Evolutionary conservation across 2,888 invertebrate species (phyloP), one percentile per base, ranked within the genome.

Genomic region (Tipula lateralis): DNA sequence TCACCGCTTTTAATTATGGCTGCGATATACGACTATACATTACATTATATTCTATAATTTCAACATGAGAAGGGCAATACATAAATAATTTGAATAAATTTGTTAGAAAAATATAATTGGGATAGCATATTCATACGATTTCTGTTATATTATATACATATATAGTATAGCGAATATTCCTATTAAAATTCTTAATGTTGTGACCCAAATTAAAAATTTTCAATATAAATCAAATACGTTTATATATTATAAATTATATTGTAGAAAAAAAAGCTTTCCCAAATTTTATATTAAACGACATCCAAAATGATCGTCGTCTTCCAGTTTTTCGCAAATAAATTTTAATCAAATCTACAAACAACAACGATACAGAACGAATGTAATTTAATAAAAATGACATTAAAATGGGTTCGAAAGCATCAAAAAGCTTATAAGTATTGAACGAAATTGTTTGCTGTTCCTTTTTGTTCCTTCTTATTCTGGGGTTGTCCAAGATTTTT

Each of bases 401-500:
- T 66, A 24, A 66, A 66, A 66, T 66, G 66, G 66, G 66, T 66
- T 66, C 66, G 66, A 66, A 66, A 66, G 66, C n/a, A 66, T 66
- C 66, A 66, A 66, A 24, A 66, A 66, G 66, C 24, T 66, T 66
- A 66, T 13, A 66, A 44, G 16, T 44, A 44, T 44, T 44, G 44
- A 16, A 44, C 16, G 4, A 44, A 44, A 44, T 44, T 19, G 44
- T 44, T 16, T 44, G n/a, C 44, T 66, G 24, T 66, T 66, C 24
- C 24, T 4, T 24, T 66, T 66, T 12, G 12, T 66, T 24, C 24
- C 66, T 3, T 7, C 24, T 50, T 50, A 9, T 36, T 36, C 9
- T 44, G 13, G n/a, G 2, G 16, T n/a, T 13, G 44, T 44, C n/a
- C n/a, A 44, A 44, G 3, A 44, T 13, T 44, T 44, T 44, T 39